Conservation (phyloP, 2,888 invertebrate species). For the Zygothrica quintamaculata region DNA sequence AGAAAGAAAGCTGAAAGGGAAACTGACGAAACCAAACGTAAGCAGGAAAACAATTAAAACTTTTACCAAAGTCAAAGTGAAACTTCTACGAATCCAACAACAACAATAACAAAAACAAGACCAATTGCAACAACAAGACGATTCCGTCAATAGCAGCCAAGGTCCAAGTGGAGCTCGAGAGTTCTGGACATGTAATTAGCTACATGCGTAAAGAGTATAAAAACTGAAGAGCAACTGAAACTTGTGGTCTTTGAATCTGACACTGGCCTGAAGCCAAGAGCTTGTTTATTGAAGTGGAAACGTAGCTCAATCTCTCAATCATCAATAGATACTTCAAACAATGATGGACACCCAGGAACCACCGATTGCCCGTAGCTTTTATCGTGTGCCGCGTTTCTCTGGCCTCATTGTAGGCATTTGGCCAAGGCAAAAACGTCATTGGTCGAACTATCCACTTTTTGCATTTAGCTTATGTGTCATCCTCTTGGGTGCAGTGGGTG, state of each 20-base stretch:
- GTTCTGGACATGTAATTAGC: constrained; percentile 24
- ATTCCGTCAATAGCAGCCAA: background rate
- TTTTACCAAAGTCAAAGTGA: constrained; percentile 51
- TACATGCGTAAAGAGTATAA: constrained; percentile 46
- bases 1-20: background rate
- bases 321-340: constrained; percentile 2
- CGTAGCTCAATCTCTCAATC: too few species aligned
- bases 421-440: constrained; percentile 66
- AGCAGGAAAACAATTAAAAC: constrained; percentile 70
- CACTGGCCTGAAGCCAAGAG: constrained; percentile 36
- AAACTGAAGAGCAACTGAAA: constrained; percentile 24
- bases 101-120: too few species aligned
- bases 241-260: constrained; percentile 20
- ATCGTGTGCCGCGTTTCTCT: constrained; percentile 72
- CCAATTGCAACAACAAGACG: too few species aligned
- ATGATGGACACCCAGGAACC: constrained; percentile 36
- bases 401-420: constrained; percentile 79
- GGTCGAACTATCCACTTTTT: constrained; percentile 57
- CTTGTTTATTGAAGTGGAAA: constrained; percentile 11
- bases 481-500: constrained; percentile 75
- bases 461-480: constrained; percentile 66
- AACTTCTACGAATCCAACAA: constrained; percentile 5
- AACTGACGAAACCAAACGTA: constrained; percentile 33
- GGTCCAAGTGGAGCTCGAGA: background rate
- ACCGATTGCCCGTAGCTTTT: constrained; percentile 70